Conservation (phyloP, 2,888 invertebrate genomes). For the Sesia bembeciformis region DNA sequence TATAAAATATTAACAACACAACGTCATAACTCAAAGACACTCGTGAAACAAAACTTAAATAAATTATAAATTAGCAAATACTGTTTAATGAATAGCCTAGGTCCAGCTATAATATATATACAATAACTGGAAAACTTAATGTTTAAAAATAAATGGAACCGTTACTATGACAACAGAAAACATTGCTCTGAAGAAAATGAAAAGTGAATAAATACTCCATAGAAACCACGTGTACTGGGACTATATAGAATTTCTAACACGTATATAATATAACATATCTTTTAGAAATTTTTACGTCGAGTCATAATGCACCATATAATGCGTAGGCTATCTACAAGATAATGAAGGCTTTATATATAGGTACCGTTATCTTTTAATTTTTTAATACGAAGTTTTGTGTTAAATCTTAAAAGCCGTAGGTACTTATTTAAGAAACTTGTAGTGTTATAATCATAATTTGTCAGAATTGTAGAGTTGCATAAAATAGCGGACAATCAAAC, state of each 20-base stretch:
- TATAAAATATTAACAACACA: constrained; percentile 76
- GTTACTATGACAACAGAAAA: constrained; percentile 6
- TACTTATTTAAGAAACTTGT: too few species aligned
- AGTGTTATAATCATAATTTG: too few species aligned
- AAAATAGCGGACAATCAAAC: too few species aligned
- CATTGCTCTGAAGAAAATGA: constrained; percentile 11
- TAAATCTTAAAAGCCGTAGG: too few species aligned
- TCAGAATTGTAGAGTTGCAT: too few species aligned
- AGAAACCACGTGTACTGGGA: constrained; percentile 10
- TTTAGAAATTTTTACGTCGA: constrained; percentile 23
- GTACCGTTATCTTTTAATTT: constrained; percentile 34
- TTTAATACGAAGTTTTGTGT: too few species aligned
- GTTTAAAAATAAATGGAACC: constrained; percentile 10
- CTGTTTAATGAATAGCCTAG: constrained; percentile 64
- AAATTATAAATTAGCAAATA: constrained; percentile 72
- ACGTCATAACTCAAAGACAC: constrained; percentile 62
- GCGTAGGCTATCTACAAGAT: constrained; percentile 40
- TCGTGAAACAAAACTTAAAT: constrained; percentile 51
- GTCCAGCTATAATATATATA: constrained; percentile 59
- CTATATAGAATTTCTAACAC: neutral
- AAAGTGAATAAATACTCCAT: neutral
- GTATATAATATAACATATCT: constrained; percentile 10
- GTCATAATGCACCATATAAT: constrained; percentile 40
- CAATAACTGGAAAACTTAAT: constrained; percentile 54
- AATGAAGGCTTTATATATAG: constrained; percentile 35